phyloP scores from a whole-genome alignment of 2,113 vertebrate species.

The Brachypteracias leptosomus region DNA sequence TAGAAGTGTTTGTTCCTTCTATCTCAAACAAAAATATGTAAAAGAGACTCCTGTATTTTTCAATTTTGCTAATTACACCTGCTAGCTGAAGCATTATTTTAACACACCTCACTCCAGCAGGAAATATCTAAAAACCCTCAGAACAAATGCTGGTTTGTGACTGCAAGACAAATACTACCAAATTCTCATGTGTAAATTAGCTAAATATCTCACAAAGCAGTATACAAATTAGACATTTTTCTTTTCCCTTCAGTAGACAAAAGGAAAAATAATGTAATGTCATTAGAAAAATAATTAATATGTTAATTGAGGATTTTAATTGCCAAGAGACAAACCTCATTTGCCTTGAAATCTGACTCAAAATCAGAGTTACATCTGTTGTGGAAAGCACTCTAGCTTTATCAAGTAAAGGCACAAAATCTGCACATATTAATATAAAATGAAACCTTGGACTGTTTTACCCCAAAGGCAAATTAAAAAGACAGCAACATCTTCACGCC shows the following conservation, averaged over 20 bases:
- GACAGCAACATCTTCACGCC: background rate
- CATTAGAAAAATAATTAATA: conserved; percentile 44
- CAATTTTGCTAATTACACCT: background rate
- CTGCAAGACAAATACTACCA: background rate
- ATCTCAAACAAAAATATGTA: background rate
- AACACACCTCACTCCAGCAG: background rate
- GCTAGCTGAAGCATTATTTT: background rate
- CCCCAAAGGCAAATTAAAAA: background rate
- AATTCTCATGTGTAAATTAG: conserved; percentile 20
- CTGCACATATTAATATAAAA: background rate
- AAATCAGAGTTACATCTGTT: conserved; percentile 26
- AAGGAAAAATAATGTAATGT: background rate
- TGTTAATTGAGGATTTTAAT: conserved; percentile 25
- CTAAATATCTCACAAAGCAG: background rate
- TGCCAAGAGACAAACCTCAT: conserved; percentile 7
- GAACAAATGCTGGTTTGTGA: background rate
- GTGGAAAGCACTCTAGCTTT: background rate
- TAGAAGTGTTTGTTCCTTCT: background rate
- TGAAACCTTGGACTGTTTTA: background rate
- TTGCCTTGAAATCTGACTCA: background rate
- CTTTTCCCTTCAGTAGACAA: background rate
- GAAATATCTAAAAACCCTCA: background rate
- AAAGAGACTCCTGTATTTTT: background rate
- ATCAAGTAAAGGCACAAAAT: background rate
- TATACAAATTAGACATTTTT: background rate